These are phyloP conservation scores for Tapirus terrestris DNA, from an alignment of 2,113 vertebrate species.

Conservation along the genomic window DNA sequence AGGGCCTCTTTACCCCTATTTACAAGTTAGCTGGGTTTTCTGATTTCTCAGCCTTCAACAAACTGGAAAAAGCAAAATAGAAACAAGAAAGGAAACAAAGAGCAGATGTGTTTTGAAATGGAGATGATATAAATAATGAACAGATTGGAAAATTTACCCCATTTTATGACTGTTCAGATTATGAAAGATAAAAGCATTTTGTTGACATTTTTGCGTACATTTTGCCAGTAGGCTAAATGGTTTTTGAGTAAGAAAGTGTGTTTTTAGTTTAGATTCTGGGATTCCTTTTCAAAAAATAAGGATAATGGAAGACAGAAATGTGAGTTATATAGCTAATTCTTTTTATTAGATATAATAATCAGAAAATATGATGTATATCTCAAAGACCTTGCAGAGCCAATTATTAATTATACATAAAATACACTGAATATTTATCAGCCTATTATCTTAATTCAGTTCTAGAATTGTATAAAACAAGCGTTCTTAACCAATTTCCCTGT, in stretches of 20 bases:
- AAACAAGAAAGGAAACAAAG: constrained; percentile 35
- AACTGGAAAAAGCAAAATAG: neutral
- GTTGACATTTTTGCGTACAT: neutral
- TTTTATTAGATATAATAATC: constrained; percentile 53
- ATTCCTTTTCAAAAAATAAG: neutral
- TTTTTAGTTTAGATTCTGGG: constrained; percentile 12
- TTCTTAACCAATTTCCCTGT: neutral
- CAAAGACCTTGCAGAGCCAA: constrained; percentile 36
- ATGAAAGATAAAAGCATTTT: constrained; percentile 40
- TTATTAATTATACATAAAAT: constrained; percentile 65
- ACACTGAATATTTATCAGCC: constrained; percentile 35
- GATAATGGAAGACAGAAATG: constrained; percentile 47
- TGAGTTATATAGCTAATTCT: constrained; percentile 23
- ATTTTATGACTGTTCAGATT: neutral
- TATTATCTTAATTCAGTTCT: constrained; percentile 63
- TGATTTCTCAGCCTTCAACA: neutral
- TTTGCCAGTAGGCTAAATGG: constrained; percentile 5
- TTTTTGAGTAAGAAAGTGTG: constrained; percentile 23
- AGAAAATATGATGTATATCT: constrained; percentile 63
- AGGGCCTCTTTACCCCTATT: neutral
- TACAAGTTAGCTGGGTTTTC: constrained; percentile 7
- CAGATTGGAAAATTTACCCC: neutral
- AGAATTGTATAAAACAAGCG: constrained; percentile 52
- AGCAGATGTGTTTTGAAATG: constrained; percentile 31
- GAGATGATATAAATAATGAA: constrained; percentile 44